Conservation (phyloP, 2,888 invertebrate genomes). For the Nesidiocoris tenuis region DNA sequence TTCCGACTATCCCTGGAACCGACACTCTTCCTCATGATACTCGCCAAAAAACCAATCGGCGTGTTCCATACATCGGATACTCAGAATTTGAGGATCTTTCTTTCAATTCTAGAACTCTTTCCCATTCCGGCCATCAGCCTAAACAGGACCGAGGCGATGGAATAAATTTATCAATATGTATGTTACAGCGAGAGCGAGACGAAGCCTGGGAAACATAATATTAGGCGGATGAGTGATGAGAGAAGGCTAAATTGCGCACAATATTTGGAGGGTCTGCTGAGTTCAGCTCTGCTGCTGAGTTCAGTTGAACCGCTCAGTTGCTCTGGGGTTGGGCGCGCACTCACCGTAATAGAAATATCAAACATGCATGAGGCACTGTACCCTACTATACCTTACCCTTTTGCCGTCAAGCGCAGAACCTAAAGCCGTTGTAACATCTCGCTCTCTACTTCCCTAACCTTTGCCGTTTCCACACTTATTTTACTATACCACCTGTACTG, state of each 20-base stretch:
- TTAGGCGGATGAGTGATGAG: neutral
- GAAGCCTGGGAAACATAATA: too few relatives aligned
- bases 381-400: slow-evolving; percentile 4
- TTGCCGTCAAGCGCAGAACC: neutral
- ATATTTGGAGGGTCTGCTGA: neutral
- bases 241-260: neutral
- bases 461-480: neutral
- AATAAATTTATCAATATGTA: too few relatives aligned
- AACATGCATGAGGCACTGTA: slow-evolving; percentile 38
- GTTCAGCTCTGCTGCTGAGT: neutral
- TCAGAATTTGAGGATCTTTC: too few relatives aligned
- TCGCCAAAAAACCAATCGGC: too few relatives aligned
- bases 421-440: neutral
- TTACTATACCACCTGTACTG: neutral
- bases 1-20: too few relatives aligned
- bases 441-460: neutral
- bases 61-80: too few relatives aligned
- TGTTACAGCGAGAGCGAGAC: too few relatives aligned
- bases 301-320: neutral
- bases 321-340: slow-evolving; percentile 11
- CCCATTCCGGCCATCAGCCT: too few relatives aligned
- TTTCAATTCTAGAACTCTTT: too few relatives aligned
- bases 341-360: slow-evolving; percentile 42
- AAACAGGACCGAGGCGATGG: too few relatives aligned
- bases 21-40: too few relatives aligned